These are phyloP conservation scores for Troides oblongomaculatus DNA, from an alignment of 2,888 invertebrate species.

Conservation along the genomic window DNA sequence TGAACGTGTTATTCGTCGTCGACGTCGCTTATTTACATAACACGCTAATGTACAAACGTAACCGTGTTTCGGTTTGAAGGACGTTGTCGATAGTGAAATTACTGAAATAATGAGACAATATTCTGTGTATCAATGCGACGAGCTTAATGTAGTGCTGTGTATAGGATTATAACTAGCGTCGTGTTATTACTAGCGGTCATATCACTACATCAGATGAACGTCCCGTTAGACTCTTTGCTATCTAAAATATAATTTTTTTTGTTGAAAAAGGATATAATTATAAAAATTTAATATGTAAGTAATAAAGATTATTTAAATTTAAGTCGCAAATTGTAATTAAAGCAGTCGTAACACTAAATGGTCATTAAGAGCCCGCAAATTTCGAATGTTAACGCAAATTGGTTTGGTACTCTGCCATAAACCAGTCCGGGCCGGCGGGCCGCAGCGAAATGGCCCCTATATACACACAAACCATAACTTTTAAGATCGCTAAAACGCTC, in stretches of 20 bases:
- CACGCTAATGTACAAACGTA: too few relatives aligned
- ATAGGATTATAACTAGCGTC: too few relatives aligned
- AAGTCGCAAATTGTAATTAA: constrained; percentile 26
- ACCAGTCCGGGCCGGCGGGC: constrained; percentile 11
- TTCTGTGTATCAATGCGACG: too few relatives aligned
- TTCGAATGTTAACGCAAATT: constrained; percentile 32
- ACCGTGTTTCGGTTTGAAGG: too few relatives aligned
- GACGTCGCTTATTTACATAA: too few relatives aligned
- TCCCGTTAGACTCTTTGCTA: too few relatives aligned
- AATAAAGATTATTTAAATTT: constrained; percentile 17
- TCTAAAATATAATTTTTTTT: constrained; percentile 5
- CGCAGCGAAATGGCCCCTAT: constrained; percentile 3
- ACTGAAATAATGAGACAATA: too few relatives aligned
- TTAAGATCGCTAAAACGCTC: constrained; percentile 32
- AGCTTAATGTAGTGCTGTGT: too few relatives aligned
- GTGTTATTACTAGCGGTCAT: too few relatives aligned
- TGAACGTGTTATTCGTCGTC: too few relatives aligned
- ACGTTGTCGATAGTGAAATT: too few relatives aligned
- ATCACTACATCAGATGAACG: too few relatives aligned
- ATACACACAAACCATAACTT: constrained; percentile 11
- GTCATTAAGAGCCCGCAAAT: constrained; percentile 27
- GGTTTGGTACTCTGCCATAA: constrained; percentile 17
- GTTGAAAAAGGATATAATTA: neutral
- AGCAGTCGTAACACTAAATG: constrained; percentile 22
- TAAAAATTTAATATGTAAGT: neutral